These are phyloP conservation scores for Halcyon leucocephala DNA, from an alignment of 2,797 vertebrate genomes.

Conservation along the genomic window DNA sequence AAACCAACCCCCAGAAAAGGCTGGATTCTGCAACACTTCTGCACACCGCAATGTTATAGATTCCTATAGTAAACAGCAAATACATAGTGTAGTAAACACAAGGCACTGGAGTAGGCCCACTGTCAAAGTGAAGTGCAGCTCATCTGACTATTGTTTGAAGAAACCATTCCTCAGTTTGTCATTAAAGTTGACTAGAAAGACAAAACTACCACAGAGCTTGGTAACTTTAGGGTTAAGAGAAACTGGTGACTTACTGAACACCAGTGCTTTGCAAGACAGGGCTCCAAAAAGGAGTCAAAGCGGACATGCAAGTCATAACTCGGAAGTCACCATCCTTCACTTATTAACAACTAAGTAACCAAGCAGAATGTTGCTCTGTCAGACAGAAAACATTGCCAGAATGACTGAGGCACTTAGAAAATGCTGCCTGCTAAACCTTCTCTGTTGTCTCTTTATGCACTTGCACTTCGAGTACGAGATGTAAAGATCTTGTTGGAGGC, in stretches of 20 bases:
- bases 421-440: neutral
- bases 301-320: neutral
- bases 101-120: neutral
- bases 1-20: neutral
- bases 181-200: neutral
- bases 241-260: neutral
- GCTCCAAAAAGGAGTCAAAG: neutral
- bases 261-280: neutral
- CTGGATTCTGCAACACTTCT: neutral
- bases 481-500: neutral
- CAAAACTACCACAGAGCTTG: neutral
- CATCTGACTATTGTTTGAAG: neutral
- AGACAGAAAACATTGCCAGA: neutral
- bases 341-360: neutral
- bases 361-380: neutral
- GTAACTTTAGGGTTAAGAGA: neutral
- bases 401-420: neutral
- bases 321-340: neutral
- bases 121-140: neutral
- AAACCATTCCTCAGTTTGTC: neutral
- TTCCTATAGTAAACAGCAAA: neutral
- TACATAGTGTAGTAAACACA: neutral
- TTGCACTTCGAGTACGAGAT: neutral
- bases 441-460: neutral
- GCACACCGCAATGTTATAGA: neutral